phyloP scores from a whole-genome alignment of 1,140 invertebrate genomes.

The Brachystomella parvula region DNA sequence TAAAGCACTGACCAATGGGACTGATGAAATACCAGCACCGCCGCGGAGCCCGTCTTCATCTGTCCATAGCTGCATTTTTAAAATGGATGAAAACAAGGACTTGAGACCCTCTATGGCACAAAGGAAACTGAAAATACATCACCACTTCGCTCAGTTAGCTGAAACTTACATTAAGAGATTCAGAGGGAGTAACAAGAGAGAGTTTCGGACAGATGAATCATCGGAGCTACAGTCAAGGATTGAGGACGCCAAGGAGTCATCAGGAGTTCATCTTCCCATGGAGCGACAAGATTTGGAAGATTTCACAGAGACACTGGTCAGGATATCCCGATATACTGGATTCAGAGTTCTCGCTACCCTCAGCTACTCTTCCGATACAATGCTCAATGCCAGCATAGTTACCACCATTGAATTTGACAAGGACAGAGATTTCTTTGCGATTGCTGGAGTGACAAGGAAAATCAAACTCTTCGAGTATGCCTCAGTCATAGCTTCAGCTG shows the following conservation, averaged over 20 bases:
- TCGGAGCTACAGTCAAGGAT: conserved; percentile 40
- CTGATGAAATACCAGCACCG: no score
- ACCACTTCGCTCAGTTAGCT: conserved; percentile 84
- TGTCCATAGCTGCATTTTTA: no score
- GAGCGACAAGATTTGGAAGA: conserved; percentile 52
- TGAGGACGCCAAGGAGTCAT: conserved; percentile 12
- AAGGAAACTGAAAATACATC: conserved; percentile 65
- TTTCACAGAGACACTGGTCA: conserved; percentile 78
- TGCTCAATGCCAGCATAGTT: conserved; percentile 85
- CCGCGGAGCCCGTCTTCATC: no score
- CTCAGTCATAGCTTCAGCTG: conserved; percentile 69
- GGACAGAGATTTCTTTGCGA: conserved; percentile 92
- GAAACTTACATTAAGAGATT: conserved; percentile 68
- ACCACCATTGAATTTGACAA: conserved; percentile 96
- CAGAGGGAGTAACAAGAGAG: no score
- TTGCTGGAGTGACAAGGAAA: conserved; percentile 89
- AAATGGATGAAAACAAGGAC: background rate
- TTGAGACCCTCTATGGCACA: conserved; percentile 49
- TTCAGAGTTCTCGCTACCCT: conserved; percentile 74
- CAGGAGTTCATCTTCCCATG: conserved; percentile 40
- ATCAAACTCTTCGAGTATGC: conserved; percentile 92
- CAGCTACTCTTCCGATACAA: conserved; percentile 81
- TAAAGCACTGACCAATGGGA: no score
- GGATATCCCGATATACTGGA: conserved; percentile 76
- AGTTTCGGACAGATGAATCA: no score